These are phyloP conservation scores for Danionella dracula DNA, from an alignment of 2,797 vertebrate species.

Conservation along the genomic window DNA sequence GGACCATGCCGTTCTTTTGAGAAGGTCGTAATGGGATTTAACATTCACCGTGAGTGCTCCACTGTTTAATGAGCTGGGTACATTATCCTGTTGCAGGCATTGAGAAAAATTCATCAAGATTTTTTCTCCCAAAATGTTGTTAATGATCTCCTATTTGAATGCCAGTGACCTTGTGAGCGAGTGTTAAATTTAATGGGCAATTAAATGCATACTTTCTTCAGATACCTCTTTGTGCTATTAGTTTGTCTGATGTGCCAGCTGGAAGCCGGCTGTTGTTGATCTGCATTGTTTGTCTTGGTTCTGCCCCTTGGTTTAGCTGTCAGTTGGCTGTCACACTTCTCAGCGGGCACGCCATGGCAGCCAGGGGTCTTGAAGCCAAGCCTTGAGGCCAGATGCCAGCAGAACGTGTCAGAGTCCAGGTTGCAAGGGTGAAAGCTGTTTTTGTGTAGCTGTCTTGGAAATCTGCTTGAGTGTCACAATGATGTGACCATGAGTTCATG, in stretches of 20 bases:
- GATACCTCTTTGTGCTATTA: slow-evolving; percentile 57
- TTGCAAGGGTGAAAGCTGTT: slow-evolving; percentile 56
- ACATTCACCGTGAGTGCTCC: slow-evolving; percentile 29
- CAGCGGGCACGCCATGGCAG: slow-evolving; percentile 65
- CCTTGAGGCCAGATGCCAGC: slow-evolving; percentile 65
- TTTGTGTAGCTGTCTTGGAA: slow-evolving; percentile 50
- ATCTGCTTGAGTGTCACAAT: neutral
- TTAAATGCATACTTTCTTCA: slow-evolving; percentile 70
- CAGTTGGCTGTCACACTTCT: slow-evolving; percentile 73
- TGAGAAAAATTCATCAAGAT: slow-evolving; percentile 33
- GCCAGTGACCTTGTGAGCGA: slow-evolving; percentile 67
- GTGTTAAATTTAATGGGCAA: slow-evolving; percentile 73
- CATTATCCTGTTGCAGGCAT: slow-evolving; percentile 24
- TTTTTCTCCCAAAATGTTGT: slow-evolving; percentile 50
- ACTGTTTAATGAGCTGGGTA: slow-evolving; percentile 16
- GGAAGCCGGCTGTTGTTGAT: slow-evolving; percentile 55
- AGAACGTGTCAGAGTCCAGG: slow-evolving; percentile 48
- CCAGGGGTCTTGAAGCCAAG: slow-evolving; percentile 65
- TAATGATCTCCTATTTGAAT: slow-evolving; percentile 59
- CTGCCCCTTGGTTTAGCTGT: slow-evolving; percentile 69
- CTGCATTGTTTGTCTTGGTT: slow-evolving; percentile 59
- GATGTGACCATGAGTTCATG: neutral
- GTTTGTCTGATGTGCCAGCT: slow-evolving; percentile 59
- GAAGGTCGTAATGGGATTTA: slow-evolving; percentile 13
- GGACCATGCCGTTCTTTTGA: slow-evolving; percentile 30